phyloP scores from a whole-genome alignment of 30 jellyfish, hydroid and myxozoan species.

The Turritopsis dohrnii region DNA sequence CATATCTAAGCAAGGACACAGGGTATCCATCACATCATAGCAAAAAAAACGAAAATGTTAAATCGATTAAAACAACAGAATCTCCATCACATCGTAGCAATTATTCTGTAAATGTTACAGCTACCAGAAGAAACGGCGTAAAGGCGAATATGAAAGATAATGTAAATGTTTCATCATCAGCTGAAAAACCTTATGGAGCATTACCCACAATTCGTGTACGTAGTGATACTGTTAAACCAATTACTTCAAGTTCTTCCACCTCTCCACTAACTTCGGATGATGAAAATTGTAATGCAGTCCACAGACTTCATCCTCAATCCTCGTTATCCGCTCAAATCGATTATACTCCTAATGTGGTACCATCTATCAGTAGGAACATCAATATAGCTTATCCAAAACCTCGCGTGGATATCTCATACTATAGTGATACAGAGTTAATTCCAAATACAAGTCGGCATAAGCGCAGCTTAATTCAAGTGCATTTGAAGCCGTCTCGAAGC shows the following conservation, averaged over 20 bases:
- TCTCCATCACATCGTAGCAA: too few species aligned
- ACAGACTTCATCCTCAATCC: neutral
- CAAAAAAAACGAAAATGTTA: neutral
- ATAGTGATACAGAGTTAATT: neutral
- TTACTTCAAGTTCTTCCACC: neutral
- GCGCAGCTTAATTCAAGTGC: neutral
- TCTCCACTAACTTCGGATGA: neutral
- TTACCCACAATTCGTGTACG: neutral
- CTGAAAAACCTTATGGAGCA: neutral
- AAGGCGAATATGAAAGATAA: neutral
- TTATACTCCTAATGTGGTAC: neutral
- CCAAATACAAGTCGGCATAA: neutral
- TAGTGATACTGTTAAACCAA: neutral
- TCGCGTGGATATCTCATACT: neutral
- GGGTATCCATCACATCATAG: neutral
- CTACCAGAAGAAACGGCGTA: too few species aligned
- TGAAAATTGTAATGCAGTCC: neutral
- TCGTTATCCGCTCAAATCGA: neutral
- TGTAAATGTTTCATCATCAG: neutral
- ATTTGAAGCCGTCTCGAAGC: neutral
- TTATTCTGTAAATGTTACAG: too few species aligned
- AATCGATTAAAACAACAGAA: neutral
- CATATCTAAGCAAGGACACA: neutral
- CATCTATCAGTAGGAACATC: neutral
- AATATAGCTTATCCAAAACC: neutral